These are phyloP conservation scores for Montipora efflorescens DNA, from an alignment of 64 coral and sea anemone genomes.

Conservation along the genomic window DNA sequence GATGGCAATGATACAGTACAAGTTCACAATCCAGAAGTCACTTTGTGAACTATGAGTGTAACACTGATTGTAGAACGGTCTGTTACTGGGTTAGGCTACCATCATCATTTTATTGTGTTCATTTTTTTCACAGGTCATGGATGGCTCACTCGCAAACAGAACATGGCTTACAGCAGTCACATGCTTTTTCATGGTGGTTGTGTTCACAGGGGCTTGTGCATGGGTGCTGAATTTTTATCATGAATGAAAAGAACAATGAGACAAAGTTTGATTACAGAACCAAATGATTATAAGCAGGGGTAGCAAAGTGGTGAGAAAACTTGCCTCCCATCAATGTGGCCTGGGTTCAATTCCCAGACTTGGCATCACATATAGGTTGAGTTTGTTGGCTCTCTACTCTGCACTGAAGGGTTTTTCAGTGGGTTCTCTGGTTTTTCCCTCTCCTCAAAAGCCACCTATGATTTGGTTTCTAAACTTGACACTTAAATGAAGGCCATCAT, in stretches of 20 bases:
- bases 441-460: too few relatives aligned
- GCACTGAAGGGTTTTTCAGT: too few relatives aligned
- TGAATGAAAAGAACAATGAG: neutral
- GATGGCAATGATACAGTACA: neutral
- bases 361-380: too few relatives aligned
- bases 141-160: constrained; percentile 40
- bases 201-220: constrained; percentile 66
- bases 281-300: neutral
- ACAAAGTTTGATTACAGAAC: neutral
- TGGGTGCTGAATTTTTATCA: constrained; percentile 61
- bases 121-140: constrained; percentile 78
- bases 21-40: too few relatives aligned
- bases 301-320: too few relatives aligned
- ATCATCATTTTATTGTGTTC: neutral
- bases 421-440: too few relatives aligned
- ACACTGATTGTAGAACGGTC: neutral
- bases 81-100: neutral
- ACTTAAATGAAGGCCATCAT: too few relatives aligned
- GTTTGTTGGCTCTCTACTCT: too few relatives aligned
- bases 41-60: too few relatives aligned
- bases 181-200: constrained; percentile 64
- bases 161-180: constrained; percentile 66
- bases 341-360: too few relatives aligned
- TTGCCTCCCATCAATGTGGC: too few relatives aligned
- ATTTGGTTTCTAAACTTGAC: too few relatives aligned